A percentile compares a stretch with the other conserved stretches of the same genome.
These are phyloP conservation scores for Burhinus oedicnemus DNA, from an alignment of 2,113 vertebrate genomes.

Conservation along the genomic window DNA sequence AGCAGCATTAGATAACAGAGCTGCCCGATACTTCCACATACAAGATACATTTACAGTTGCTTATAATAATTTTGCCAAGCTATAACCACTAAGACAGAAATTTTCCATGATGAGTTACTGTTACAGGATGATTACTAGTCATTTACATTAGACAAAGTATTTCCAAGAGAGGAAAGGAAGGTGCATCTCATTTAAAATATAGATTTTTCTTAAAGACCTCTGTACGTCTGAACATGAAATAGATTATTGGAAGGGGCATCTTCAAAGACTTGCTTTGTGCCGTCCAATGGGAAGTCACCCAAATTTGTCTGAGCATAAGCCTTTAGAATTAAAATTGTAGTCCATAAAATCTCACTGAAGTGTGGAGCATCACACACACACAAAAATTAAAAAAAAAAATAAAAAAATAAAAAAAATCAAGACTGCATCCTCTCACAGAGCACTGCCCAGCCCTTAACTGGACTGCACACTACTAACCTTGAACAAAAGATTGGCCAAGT, in stretches of 20 bases:
- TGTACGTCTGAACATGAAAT: neutral
- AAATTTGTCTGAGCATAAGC: neutral
- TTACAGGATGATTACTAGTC: neutral
- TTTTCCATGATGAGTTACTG: neutral
- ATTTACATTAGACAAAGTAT: neutral
- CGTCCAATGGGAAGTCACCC: neutral
- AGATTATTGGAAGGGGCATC: neutral
- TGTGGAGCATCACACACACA: neutral
- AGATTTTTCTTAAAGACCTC: neutral
- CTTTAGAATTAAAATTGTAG: neutral
- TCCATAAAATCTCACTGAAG: neutral
- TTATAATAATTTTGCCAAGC: neutral
- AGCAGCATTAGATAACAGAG: neutral
- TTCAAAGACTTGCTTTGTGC: neutral
- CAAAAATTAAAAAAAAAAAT: neutral
- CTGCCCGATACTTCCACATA: neutral
- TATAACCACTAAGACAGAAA: neutral
- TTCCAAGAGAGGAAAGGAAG: neutral
- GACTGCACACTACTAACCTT: neutral
- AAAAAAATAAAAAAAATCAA: neutral
- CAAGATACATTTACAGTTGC: neutral
- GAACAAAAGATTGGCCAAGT: neutral
- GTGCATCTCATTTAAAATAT: neutral
- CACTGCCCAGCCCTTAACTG: neutral
- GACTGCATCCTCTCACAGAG: neutral